Conservation (phyloP, 2,113 vertebrate genomes). For the Protobothrops mucrosquamatus region DNA sequence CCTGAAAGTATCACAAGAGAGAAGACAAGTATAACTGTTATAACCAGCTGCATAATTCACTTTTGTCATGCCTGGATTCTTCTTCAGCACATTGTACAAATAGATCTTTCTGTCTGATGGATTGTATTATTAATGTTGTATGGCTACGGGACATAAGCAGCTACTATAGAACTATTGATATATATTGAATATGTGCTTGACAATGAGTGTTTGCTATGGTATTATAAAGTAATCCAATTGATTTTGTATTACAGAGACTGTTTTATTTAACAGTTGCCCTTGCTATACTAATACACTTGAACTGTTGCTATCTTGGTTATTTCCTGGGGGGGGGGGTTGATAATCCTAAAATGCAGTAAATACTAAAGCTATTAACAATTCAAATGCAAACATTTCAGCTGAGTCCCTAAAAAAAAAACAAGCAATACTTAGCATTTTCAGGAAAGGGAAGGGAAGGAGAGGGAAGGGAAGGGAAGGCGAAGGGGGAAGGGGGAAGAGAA, state of each 20-base stretch:
- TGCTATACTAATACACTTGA: background rate
- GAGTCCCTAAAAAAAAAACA: background rate
- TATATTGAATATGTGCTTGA: background rate
- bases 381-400: background rate
- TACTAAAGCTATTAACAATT: background rate
- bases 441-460: background rate
- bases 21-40: background rate
- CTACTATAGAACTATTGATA: background rate
- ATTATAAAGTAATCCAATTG: slow-evolving; percentile 2
- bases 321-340: background rate
- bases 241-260: background rate
- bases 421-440: background rate
- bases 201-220: background rate
- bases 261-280: slow-evolving; percentile 8
- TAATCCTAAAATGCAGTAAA: background rate
- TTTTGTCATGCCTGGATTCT: background rate
- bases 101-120: background rate
- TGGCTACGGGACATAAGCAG: background rate
- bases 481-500: background rate
- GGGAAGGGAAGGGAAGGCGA: background rate
- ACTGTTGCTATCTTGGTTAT: background rate
- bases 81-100: background rate
- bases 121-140: slow-evolving; percentile 1
- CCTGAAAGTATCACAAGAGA: background rate
- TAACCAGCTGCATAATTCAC: background rate